Evolutionary conservation across 1,140 invertebrate species (phyloP).

Genomic region (Alviniconcha marisindica): DNA sequence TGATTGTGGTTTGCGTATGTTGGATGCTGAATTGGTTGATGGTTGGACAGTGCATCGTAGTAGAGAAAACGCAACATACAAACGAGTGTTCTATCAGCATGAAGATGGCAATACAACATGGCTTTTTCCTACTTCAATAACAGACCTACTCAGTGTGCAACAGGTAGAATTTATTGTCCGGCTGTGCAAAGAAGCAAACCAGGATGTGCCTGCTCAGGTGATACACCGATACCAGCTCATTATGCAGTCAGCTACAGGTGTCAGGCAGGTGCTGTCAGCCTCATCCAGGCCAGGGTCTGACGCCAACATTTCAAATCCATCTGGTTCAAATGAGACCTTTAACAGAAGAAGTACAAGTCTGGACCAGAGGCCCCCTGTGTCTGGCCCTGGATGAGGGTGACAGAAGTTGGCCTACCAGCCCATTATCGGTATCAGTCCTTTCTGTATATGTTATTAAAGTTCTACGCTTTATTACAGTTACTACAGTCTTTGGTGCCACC

Average conservation of each 20-base stretch:
- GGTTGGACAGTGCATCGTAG: slow-evolving; percentile 35
- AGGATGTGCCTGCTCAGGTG: not conserved
- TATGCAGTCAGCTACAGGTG: not conserved
- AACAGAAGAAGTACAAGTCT: not conserved
- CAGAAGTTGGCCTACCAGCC: no score
- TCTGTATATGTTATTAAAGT: no score
- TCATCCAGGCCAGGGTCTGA: not conserved
- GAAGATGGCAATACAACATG: slow-evolving; percentile 34
- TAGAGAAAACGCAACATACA: not conserved
- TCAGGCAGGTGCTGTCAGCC: not conserved
- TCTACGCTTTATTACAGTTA: no score
- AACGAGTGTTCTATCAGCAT: slow-evolving; percentile 28
- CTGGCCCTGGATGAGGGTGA: not conserved
- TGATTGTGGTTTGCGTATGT: slow-evolving; percentile 30
- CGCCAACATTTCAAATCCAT: not conserved
- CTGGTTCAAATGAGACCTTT: not conserved
- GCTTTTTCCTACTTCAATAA: not conserved
- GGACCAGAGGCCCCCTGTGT: slow-evolving; percentile 19
- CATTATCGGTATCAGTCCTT: no score
- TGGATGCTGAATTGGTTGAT: slow-evolving; percentile 21
- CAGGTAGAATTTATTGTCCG: not conserved
- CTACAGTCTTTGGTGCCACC: no score
- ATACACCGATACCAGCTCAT: not conserved
- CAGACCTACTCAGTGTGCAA: not conserved
- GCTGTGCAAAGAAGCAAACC: slow-evolving; percentile 6